Base-by-base conservation (phyloP, 1,140 invertebrate species). In the Brachionus rotundiformis region DNA sequence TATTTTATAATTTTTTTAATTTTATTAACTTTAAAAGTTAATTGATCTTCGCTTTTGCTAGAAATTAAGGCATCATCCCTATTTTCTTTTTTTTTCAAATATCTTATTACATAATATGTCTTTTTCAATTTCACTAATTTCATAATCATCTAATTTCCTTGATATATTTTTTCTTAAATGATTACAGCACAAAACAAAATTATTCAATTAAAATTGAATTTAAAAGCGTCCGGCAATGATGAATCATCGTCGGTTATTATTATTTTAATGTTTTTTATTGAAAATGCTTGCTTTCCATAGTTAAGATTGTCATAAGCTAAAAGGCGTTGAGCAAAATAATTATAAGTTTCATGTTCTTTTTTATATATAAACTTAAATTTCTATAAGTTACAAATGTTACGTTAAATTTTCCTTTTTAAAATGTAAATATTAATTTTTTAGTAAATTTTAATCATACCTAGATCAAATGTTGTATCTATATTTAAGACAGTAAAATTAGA, bases 151-250 rank as follows among this genome's bases (percentile, higher is more conserved):
- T 13, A 49, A 13, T 49, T 19, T 49, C 16, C 16, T 49, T 13
- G 16, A 13, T 13, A 49, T 49, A 49, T 49, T 49, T 49, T 49
- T 49, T 49, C n/a, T 49, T 3, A 49, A n/a, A 49, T 49, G 47
- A 49, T 49, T 49, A 49, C 47, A 49, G 47, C 47, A 49, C 47
- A 49, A 49, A n/a, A 19, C 47, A 49, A 49, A 49, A 49, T 49
- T 19, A 19, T 3, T 49, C 16, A 13, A n/a, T 49, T 49, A 49
- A 49, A 49, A 49, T 13, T 49, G 16, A n/a, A 4, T 49, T 49
- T 49, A 49, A 49, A 49, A 13, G 47, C 47, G 16, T 49, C 47
- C 16, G 47, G 47, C 16, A 49, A 49, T n/a, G 47, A 49, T 19
- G 47, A 49, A 19, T 49, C 47, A 49, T 49, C 47, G 16, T 49